Base-by-base conservation (phyloP, 2,888 invertebrate genomes). In the Trichopoda pennipes region DNA sequence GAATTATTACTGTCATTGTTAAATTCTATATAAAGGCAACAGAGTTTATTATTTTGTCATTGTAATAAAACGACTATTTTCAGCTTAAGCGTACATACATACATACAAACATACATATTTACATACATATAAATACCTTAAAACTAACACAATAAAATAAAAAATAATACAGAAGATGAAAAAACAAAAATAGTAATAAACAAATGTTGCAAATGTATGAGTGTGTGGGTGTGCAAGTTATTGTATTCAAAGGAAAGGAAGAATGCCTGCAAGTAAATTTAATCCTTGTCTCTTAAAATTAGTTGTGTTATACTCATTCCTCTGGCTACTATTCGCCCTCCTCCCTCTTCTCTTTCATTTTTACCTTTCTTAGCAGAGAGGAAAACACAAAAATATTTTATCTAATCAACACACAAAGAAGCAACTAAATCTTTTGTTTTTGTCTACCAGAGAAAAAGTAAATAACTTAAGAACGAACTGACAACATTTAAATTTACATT, bases 11-110 rank as follows among this genome's bases (percentile, higher is more conserved):
- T 76, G 72, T 79, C 79, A 79, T 72, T 79, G 82, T 75, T 53
- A 51, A 75, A 79, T 75, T 72, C 72, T 72, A 79, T 72, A 79
- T 82, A 79, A 76, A 79, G 79, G 79, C 79, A 82, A 79, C 66
- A 70, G 56, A 82, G 82, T 82, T 75, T 75, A 82, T 82, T 82
- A 82, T 74, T 72, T 75, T 79, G 79, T 76, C 75, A 82, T 66
- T 72, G 75, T 79, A 72, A 70, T 63, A 68, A 78, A 66, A 78
- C 60, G 44, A 64, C 66, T 69, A 74, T 60, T 74, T 66, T 61
- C 42, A 35, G 63, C 63, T 74, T 73, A 56, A 75, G 69, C 35
- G n/a, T 14, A 70, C n/a, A 38, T 16, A 70, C 49, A 74, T 38
- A 47, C 14, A 64, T 1, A 70, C 14, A 60, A 44, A 58, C n/a